Percentiles rank a stretch among this genome's conserved stretches.
Conservation (phyloP, 2,888 invertebrate genomes). For the Nymphalis urticae region DNA sequence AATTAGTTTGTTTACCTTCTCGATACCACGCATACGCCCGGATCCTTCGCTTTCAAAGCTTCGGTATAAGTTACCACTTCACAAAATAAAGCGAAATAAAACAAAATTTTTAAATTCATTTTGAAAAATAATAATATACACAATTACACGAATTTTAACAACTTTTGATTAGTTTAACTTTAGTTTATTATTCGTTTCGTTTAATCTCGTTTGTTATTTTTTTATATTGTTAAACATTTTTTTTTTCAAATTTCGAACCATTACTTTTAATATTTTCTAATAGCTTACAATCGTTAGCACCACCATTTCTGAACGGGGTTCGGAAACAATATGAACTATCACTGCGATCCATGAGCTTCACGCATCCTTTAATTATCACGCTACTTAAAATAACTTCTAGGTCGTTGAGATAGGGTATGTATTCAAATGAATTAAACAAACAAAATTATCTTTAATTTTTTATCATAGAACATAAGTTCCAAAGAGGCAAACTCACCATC, state of each 20-base stretch:
- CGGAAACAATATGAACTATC: constrained; percentile 37
- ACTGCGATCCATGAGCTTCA: constrained; percentile 30
- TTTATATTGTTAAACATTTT: background rate
- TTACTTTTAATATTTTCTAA: background rate
- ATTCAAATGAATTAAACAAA: constrained; percentile 4
- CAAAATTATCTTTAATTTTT: constrained; percentile 1
- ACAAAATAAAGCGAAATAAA: constrained; percentile 28
- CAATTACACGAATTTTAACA: background rate
- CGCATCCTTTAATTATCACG: constrained; percentile 30
- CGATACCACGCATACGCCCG: constrained; percentile 43
- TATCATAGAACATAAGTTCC: background rate
- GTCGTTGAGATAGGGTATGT: constrained; percentile 10
- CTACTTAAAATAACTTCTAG: constrained; percentile 18
- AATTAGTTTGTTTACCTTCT: constrained; percentile 33
- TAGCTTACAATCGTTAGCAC: constrained; percentile 13
- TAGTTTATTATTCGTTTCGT: background rate
- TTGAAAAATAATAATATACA: constrained; percentile 12
- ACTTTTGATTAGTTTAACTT: background rate
- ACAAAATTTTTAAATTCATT: constrained; percentile 36
- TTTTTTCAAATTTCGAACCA: background rate
- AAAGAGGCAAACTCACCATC: background rate
- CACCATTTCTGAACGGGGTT: constrained; percentile 27
- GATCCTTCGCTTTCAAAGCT: constrained; percentile 38
- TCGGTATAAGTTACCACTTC: constrained; percentile 32
- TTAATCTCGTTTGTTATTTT: background rate